Evolutionary conservation across 2,797 vertebrate species (phyloP).

Genomic region (Poecilia wingei): DNA sequence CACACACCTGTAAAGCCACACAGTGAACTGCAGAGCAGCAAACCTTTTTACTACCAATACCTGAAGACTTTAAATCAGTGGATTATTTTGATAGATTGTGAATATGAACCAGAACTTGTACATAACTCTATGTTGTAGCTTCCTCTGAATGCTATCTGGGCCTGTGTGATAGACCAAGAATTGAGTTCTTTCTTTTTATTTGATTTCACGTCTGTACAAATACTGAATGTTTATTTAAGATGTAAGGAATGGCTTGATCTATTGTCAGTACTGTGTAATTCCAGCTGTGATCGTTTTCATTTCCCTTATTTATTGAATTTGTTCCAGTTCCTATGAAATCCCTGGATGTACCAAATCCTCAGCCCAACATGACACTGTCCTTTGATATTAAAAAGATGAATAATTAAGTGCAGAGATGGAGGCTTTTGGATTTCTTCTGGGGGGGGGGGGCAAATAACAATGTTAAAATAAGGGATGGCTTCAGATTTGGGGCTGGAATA

Average conservation of each 20-base stretch:
- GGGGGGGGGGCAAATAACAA: neutral
- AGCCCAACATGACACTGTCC: conserved; percentile 59
- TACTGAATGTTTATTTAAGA: conserved; percentile 75
- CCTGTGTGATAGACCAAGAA: conserved; percentile 48
- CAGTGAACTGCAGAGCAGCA: conserved; percentile 10
- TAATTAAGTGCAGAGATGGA: conserved; percentile 32
- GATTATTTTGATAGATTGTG: conserved; percentile 79
- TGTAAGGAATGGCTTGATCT: conserved; percentile 79
- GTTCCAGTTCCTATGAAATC: conserved; percentile 68
- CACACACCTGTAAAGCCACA: conserved; percentile 88
- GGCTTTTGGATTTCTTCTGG: conserved; percentile 30
- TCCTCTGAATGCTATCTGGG: conserved; percentile 76
- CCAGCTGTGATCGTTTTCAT: conserved; percentile 66
- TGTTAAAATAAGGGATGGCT: neutral
- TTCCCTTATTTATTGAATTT: conserved; percentile 73
- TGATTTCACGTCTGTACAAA: conserved; percentile 63
- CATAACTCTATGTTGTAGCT: conserved; percentile 75
- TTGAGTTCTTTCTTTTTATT: conserved; percentile 36
- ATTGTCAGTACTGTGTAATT: conserved; percentile 74
- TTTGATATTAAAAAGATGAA: conserved; percentile 73
- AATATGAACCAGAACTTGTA: conserved; percentile 72
- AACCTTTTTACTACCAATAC: conserved; percentile 60
- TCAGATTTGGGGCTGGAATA: neutral
- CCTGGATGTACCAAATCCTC: conserved; percentile 62
- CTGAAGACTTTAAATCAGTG: conserved; percentile 65